Evolutionary conservation across 1,140 invertebrate species (phyloP).

Genomic region (Aphis craccivora): DNA sequence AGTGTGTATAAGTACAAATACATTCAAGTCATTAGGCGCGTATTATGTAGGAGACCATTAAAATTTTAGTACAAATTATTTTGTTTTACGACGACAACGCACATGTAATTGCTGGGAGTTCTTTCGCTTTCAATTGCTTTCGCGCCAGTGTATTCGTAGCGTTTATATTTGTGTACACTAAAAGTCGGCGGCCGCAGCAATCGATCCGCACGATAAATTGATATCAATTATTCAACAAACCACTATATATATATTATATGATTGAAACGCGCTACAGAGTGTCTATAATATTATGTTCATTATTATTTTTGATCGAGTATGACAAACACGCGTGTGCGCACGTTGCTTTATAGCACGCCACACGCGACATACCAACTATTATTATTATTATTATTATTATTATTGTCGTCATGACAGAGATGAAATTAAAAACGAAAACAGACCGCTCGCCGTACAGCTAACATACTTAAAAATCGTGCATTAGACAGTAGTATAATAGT

Average conservation of each 20-base stretch:
- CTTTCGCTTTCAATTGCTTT: not conserved
- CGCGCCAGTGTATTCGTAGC: not conserved
- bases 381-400: not conserved
- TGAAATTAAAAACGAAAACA: conserved; percentile 6
- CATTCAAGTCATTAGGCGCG: not conserved
- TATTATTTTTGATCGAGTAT: not conserved
- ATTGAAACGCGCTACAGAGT: not conserved
- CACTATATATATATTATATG: not conserved
- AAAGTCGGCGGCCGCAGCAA: not conserved
- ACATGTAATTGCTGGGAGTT: not conserved
- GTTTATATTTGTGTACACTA: not conserved
- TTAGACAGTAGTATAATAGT: not conserved
- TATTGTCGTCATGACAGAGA: not conserved
- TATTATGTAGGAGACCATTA: not conserved
- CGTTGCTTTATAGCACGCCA: not conserved
- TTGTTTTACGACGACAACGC: not conserved
- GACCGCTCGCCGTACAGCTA: not conserved
- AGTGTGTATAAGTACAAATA: not conserved
- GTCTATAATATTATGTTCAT: not conserved
- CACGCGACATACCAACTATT: not conserved
- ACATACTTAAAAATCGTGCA: not conserved
- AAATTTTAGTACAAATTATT: not conserved
- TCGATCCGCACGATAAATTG: conserved; percentile 11
- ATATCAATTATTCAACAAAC: conserved; percentile 38
- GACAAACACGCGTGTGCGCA: not conserved